Conservation (phyloP, 1,140 invertebrate genomes). For the Elymnias hypermnestra region DNA sequence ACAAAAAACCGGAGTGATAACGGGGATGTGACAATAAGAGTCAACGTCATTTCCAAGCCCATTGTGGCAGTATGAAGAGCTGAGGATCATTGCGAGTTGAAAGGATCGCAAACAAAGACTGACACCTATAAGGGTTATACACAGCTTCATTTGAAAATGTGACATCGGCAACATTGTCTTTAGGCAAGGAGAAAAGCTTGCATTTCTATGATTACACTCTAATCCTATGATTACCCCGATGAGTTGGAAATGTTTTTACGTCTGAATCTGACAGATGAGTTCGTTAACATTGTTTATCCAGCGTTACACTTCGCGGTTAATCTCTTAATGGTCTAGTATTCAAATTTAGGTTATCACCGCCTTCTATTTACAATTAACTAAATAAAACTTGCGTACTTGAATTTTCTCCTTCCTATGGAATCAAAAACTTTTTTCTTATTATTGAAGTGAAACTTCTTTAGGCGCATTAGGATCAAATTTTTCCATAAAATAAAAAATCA, state of each 20-base stretch:
- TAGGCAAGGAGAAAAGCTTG: constrained; percentile 7
- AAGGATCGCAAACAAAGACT: constrained; percentile 39
- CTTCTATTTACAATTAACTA: too few relatives aligned
- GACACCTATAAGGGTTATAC: constrained; percentile 12
- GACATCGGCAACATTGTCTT: constrained; percentile 9
- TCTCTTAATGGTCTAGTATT: too few relatives aligned
- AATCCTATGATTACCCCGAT: constrained; percentile 19
- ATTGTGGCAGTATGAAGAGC: constrained; percentile 32
- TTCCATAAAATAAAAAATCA: too few relatives aligned
- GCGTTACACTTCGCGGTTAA: too few relatives aligned
- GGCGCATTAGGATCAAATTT: too few relatives aligned
- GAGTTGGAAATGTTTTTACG: constrained; percentile 1
- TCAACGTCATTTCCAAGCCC: constrained; percentile 19
- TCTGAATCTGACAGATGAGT: constrained; percentile 3
- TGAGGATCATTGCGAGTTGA: constrained; percentile 30
- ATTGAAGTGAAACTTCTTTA: too few relatives aligned
- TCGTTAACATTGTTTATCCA: too few relatives aligned
- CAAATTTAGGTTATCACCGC: too few relatives aligned
- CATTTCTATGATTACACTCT: constrained; percentile 14
- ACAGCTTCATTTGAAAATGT: constrained; percentile 17
- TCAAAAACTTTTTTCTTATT: too few relatives aligned
- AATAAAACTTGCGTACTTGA: too few relatives aligned
- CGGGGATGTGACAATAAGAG: constrained; percentile 16
- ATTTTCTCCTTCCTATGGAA: too few relatives aligned
- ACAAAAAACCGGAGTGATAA: constrained; percentile 19